Conservation (phyloP, 1,140 invertebrate genomes). For the Aphaenogaster ashmeadi region DNA sequence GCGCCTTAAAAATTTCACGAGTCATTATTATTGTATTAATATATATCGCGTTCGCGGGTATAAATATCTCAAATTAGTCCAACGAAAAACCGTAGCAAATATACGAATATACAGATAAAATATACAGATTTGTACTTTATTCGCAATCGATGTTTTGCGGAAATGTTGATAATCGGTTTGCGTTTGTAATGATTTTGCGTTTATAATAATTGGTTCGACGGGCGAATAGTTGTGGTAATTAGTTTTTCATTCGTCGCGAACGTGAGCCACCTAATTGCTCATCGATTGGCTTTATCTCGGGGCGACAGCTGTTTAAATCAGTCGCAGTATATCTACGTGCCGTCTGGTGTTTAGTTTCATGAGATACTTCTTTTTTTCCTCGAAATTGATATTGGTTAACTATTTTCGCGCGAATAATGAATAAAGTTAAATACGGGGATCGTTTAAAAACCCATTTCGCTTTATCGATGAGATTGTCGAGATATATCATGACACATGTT, state of each 20-base stretch:
- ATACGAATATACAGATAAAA: background rate
- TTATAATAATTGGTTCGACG: conserved; percentile 26
- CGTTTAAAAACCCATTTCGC: background rate
- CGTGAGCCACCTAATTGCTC: conserved; percentile 43
- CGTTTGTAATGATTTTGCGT: conserved; percentile 15
- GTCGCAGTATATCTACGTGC: background rate
- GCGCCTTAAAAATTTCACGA: background rate
- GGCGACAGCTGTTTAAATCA: conserved; percentile 45
- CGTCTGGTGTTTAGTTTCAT: background rate
- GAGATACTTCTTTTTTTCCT: conserved; percentile 14
- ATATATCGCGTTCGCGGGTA: background rate
- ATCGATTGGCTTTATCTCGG: conserved; percentile 60
- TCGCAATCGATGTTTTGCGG: background rate
- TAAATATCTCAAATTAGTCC: conserved; percentile 2
- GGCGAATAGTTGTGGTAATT: conserved; percentile 48
- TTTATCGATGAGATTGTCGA: background rate
- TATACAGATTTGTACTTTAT: background rate
- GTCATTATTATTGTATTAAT: conserved; percentile 11
- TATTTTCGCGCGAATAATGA: background rate
- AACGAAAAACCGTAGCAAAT: background rate
- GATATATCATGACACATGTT: background rate
- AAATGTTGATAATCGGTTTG: background rate
- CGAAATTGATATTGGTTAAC: conserved; percentile 31
- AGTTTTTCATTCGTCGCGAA: conserved; percentile 46
- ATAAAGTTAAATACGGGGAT: conserved; percentile 12